Conservation (phyloP, 1,140 invertebrate genomes). For the Nixonia krombeini region DNA sequence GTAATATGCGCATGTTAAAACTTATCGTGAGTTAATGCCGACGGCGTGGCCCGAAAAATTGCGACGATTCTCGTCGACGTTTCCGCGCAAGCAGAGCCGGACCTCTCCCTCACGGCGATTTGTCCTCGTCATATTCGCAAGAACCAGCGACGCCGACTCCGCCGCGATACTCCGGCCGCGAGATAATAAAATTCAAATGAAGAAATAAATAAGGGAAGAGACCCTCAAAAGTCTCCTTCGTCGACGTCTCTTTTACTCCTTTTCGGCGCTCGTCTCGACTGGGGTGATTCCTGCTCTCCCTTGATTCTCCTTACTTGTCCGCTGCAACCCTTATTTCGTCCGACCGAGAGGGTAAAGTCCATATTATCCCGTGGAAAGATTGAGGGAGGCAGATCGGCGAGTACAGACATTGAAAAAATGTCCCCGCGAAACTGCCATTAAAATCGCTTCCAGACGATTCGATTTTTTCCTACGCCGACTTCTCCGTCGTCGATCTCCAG, state of each 20-base stretch:
- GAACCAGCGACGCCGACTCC: constrained; percentile 38
- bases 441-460: constrained; percentile 20
- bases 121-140: constrained; percentile 12
- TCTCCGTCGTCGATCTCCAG: not conserved
- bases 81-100: not conserved
- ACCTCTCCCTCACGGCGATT: constrained; percentile 1
- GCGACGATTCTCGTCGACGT: not conserved
- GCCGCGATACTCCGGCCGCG: constrained; percentile 53
- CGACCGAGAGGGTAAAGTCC: constrained; percentile 53
- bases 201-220: constrained; percentile 70
- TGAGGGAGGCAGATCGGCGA: constrained; percentile 47
- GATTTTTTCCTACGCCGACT: constrained; percentile 7
- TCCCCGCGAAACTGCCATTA: constrained; percentile 28
- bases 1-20: constrained; percentile 60
- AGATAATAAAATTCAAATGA: constrained; percentile 72
- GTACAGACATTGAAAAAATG: constrained; percentile 56
- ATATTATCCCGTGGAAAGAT: constrained; percentile 52
- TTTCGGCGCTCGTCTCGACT: constrained; percentile 35
- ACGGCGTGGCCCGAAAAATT: constrained; percentile 35
- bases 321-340: constrained; percentile 66
- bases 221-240: constrained; percentile 53
- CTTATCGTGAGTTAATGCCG: constrained; percentile 54
- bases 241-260: constrained; percentile 42
- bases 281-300: constrained; percentile 55
- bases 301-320: constrained; percentile 58